These are phyloP conservation scores for Mesoclemmys tuberculata DNA, from an alignment of 2,113 vertebrate species.

Conservation along the genomic window DNA sequence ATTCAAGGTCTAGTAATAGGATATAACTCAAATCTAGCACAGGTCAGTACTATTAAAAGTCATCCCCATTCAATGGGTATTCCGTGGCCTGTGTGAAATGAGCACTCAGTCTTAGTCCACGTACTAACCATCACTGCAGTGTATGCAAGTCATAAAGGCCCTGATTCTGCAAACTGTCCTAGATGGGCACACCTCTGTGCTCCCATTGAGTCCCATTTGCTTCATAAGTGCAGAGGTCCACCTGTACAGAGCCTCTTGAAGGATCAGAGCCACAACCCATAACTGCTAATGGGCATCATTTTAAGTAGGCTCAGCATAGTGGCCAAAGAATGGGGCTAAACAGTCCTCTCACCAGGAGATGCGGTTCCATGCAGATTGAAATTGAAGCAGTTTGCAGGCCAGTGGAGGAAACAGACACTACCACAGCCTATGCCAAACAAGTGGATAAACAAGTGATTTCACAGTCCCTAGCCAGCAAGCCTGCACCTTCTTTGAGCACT, in stretches of 20 bases:
- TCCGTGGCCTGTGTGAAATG: not conserved
- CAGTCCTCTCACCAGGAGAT: not conserved
- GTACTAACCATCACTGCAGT: not conserved
- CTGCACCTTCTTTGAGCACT: accelerated
- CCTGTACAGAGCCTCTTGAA: not conserved
- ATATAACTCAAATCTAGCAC: not conserved
- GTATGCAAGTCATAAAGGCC: not conserved
- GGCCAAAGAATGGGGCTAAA: not conserved
- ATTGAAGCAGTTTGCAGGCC: not conserved
- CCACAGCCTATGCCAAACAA: not conserved
- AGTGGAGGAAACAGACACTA: not conserved
- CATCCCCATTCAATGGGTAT: not conserved
- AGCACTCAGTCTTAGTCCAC: not conserved
- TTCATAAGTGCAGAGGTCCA: not conserved
- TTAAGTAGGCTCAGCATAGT: not conserved
- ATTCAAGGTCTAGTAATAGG: not conserved
- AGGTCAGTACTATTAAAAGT: not conserved
- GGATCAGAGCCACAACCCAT: not conserved
- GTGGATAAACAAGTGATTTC: not conserved
- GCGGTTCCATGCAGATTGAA: not conserved
- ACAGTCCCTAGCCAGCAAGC: not conserved
- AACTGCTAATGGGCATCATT: slow-evolving; percentile 2
- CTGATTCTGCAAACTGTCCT: not conserved
- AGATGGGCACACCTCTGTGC: not conserved
- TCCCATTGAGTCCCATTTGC: not conserved